phyloP scores from a whole-genome alignment of 37 sponge, comb jelly and placozoan species.

The Theonella swinhoei region DNA sequence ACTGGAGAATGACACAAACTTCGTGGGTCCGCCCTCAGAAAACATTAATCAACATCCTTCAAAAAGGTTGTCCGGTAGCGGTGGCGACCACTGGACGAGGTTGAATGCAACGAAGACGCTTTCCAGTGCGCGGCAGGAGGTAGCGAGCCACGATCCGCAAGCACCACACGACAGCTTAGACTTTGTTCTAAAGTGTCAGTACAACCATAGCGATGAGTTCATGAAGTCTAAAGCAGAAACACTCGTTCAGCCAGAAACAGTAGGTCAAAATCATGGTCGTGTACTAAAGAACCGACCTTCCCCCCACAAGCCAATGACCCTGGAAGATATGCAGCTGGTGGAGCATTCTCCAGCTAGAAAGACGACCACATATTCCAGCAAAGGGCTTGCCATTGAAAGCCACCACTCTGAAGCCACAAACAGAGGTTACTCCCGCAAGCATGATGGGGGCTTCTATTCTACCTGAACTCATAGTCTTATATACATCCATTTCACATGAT shows the following conservation, averaged over 20 bases:
- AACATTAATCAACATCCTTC: background rate
- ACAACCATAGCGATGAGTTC: constrained; percentile 90
- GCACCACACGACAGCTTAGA: constrained; percentile 92
- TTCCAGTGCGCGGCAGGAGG: constrained; percentile 73
- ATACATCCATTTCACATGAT: no score
- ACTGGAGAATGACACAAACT: constrained; percentile 75
- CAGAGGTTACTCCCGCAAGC: constrained; percentile 96
- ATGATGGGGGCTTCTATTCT: constrained; percentile 97
- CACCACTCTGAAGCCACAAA: constrained; percentile 95
- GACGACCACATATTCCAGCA: constrained; percentile 58
- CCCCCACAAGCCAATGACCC: constrained; percentile 36
- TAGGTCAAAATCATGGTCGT: constrained; percentile 68
- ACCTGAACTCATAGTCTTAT: constrained; percentile 42
- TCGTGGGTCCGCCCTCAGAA: constrained; percentile 13
- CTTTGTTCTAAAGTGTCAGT: constrained; percentile 88
- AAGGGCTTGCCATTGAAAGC: constrained; percentile 90
- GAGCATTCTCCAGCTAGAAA: constrained; percentile 39
- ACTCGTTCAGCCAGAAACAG: constrained; percentile 85
- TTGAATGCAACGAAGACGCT: constrained; percentile 80
- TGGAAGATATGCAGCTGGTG: constrained; percentile 57
- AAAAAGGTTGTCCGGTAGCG: background rate
- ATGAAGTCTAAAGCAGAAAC: constrained; percentile 83
- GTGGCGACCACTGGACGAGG: constrained; percentile 71
- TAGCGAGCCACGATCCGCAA: constrained; percentile 81
- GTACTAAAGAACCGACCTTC: constrained; percentile 75